phyloP scores from a whole-genome alignment of 2,113 vertebrate genomes.

The Fukomys damarensis region DNA sequence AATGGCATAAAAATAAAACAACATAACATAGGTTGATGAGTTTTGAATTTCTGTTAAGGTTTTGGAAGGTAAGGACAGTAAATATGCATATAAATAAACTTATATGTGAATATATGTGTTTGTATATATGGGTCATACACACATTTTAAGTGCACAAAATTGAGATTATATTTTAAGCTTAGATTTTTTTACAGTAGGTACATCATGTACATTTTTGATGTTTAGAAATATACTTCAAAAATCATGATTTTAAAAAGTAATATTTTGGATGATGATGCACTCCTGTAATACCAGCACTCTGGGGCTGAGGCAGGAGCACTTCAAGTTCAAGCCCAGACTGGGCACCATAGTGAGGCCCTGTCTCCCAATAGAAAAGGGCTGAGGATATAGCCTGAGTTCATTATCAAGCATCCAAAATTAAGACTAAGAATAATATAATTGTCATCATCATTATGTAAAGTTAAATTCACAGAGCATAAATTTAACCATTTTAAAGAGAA shows the following conservation, averaged over 20 bases:
- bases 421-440: not conserved
- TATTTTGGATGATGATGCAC: not conserved
- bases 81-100: not conserved
- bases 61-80: not conserved
- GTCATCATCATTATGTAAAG: not conserved
- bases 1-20: conserved; percentile 24
- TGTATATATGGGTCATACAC: not conserved
- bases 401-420: not conserved
- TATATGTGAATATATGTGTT: not conserved
- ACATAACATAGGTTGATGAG: not conserved
- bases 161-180: not conserved
- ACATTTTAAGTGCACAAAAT: not conserved
- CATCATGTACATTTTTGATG: not conserved
- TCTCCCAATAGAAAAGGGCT: not conserved
- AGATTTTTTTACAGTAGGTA: not conserved
- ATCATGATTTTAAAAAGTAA: not conserved
- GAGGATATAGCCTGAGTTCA: not conserved
- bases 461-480: not conserved
- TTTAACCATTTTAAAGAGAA: not conserved
- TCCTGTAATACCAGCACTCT: not conserved
- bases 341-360: not conserved
- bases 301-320: not conserved
- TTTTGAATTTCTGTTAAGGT: conserved; percentile 17
- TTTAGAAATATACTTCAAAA: conserved; percentile 32
- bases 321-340: not conserved